Conservation (phyloP, 2,797 vertebrate genomes). For the Sphenopsis melanotis region DNA sequence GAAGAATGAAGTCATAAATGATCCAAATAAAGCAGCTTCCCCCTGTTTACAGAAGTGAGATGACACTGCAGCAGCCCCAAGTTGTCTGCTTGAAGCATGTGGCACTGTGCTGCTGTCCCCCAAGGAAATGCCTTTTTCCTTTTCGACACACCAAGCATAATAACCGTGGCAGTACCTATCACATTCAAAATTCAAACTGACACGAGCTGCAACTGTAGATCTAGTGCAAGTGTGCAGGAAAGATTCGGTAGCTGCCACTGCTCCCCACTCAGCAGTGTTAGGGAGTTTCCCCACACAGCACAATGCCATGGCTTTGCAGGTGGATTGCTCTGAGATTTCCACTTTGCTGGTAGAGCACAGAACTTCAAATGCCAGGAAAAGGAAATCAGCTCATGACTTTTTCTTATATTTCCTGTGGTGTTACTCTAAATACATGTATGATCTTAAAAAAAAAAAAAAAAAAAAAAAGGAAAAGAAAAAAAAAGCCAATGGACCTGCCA, state of each 20-base stretch:
- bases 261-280: too few relatives aligned
- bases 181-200: neutral
- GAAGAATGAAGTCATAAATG: neutral
- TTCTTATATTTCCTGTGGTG: neutral
- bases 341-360: neutral
- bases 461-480: neutral
- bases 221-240: neutral
- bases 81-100: rapidly evolving
- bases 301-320: neutral
- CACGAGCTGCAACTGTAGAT: neutral
- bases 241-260: neutral
- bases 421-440: neutral
- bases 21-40: neutral
- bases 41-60: neutral
- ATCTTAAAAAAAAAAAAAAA: neutral
- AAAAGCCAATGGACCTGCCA: neutral
- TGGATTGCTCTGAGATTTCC: neutral
- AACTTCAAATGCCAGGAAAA: neutral
- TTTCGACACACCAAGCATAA: neutral
- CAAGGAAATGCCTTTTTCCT: neutral
- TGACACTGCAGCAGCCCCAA: neutral
- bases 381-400: neutral
- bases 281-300: neutral
- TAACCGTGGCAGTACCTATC: neutral
- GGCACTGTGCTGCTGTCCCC: neutral